These are phyloP conservation scores for Leucoraja ocellata DNA, from an alignment of 2,797 vertebrate genomes.

Conservation along the genomic window DNA sequence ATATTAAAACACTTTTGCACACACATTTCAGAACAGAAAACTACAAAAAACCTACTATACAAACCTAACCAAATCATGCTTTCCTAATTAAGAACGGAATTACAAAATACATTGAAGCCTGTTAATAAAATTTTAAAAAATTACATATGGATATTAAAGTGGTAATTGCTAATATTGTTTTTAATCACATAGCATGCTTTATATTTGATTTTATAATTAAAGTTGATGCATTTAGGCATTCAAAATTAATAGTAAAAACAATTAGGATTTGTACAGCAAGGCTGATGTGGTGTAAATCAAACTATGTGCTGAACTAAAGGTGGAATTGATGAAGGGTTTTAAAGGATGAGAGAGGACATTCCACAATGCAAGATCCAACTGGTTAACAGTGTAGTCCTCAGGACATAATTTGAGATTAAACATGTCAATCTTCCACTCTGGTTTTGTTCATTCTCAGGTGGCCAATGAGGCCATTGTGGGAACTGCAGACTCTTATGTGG, in stretches of 20 bases:
- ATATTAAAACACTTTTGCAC: background rate
- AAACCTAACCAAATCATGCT: background rate
- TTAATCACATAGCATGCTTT: background rate
- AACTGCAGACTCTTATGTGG: too few species aligned
- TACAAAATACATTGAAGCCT: background rate
- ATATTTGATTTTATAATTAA: background rate
- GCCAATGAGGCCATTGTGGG: too few species aligned
- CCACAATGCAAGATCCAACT: too few species aligned
- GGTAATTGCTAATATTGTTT: background rate
- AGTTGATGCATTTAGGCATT: background rate
- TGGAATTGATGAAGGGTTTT: background rate
- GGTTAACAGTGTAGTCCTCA: background rate
- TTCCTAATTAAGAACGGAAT: background rate
- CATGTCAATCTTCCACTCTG: too few species aligned
- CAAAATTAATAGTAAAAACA: background rate
- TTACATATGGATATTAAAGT: background rate
- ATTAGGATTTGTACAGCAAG: background rate
- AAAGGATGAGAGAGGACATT: background rate
- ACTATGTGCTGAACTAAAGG: background rate
- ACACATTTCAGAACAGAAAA: background rate
- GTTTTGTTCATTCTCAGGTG: too few species aligned
- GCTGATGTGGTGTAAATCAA: background rate
- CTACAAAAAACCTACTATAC: too few species aligned
- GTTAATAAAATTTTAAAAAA: background rate
- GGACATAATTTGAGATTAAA: too few species aligned